A percentile compares a stretch with the other conserved stretches of the same genome.
These are phyloP conservation scores for Paramormyrops hopkinsi DNA, from an alignment of 2,797 vertebrate genomes.

Conservation along the genomic window DNA sequence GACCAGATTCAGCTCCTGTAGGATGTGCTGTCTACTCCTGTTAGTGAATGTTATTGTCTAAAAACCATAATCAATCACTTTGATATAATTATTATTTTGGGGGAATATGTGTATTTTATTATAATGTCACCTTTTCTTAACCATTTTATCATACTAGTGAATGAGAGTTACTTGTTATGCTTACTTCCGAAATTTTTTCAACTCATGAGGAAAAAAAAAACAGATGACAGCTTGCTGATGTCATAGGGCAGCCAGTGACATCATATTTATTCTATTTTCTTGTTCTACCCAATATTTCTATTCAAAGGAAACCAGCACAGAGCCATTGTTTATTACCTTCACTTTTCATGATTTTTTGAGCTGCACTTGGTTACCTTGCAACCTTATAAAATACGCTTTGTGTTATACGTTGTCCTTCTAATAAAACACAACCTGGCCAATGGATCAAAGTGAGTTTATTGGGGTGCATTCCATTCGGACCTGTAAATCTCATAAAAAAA, in stretches of 20 bases:
- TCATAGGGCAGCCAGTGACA: not conserved
- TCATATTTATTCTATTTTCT: not conserved
- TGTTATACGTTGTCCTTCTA: slow-evolving; percentile 41
- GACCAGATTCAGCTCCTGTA: not conserved
- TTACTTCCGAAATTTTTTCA: not conserved
- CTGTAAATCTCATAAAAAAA: slow-evolving; percentile 62
- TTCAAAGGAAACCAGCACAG: slow-evolving; percentile 21
- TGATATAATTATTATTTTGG: not conserved
- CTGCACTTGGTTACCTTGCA: slow-evolving; percentile 47
- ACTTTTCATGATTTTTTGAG: slow-evolving; percentile 50
- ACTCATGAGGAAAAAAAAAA: not conserved
- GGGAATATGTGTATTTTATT: not conserved
- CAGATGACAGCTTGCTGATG: slow-evolving; percentile 1
- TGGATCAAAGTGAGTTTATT: slow-evolving; percentile 61
- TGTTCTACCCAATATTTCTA: not conserved
- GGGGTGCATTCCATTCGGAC: slow-evolving; percentile 58
- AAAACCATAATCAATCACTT: not conserved
- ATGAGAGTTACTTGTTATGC: not conserved
- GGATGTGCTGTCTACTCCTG: not conserved
- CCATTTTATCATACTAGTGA: not conserved
- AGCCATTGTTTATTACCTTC: slow-evolving; percentile 46
- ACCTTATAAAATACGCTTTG: slow-evolving; percentile 55
- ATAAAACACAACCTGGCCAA: slow-evolving; percentile 55
- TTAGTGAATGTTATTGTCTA: not conserved
- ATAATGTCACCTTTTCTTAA: not conserved